Conservation (phyloP, 2,113 vertebrate species). For the Stictonetta naevosa region DNA sequence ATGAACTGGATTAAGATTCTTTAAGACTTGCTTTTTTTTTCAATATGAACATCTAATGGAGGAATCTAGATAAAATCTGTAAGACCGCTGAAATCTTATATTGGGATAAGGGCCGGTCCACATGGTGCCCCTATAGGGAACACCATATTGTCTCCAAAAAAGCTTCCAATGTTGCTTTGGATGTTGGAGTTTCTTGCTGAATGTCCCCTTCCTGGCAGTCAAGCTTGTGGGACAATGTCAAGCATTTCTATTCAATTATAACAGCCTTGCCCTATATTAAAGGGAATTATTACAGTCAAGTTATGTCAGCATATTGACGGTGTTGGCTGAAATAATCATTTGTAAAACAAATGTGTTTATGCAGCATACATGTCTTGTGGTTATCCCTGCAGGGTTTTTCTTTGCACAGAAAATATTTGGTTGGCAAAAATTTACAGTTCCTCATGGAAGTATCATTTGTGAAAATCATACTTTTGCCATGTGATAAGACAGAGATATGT, state of each 20-base stretch:
- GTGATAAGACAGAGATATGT: not conserved
- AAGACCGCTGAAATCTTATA: not conserved
- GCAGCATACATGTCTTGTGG: not conserved
- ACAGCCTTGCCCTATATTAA: not conserved
- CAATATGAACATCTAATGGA: not conserved
- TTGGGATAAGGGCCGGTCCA: not conserved
- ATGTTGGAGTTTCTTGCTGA: not conserved
- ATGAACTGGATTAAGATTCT: not conserved
- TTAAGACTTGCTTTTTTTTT: not conserved
- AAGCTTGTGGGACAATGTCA: not conserved
- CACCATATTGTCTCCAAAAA: not conserved
- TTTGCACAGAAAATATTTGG: not conserved
- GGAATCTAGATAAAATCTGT: not conserved
- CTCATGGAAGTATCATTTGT: not conserved
- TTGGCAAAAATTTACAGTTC: not conserved
- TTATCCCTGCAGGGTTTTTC: not conserved
- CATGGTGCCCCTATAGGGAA: not conserved
- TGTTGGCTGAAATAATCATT: not conserved
- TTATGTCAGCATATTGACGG: not conserved
- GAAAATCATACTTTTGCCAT: not conserved
- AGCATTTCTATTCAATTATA: conserved; percentile 1
- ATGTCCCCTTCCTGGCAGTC: not conserved
- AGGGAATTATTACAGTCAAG: conserved; percentile 8
- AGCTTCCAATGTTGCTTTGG: not conserved
- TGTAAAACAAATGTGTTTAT: not conserved